These are phyloP conservation scores for Tichodroma muraria DNA, from an alignment of 2,113 vertebrate genomes.

Conservation along the genomic window DNA sequence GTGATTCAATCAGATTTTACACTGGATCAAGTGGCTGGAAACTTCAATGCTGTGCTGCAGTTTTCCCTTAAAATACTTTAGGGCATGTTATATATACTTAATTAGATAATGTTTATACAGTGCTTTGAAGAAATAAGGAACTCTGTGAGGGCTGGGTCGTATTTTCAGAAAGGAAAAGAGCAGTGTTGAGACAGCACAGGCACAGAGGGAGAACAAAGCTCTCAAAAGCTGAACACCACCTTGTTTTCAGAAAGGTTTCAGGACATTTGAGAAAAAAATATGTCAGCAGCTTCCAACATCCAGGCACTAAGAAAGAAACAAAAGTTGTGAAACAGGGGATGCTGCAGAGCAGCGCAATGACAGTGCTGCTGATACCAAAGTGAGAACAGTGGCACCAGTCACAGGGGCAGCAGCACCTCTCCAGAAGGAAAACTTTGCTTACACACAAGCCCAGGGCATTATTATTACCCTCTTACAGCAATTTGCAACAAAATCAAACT, in stretches of 20 bases:
- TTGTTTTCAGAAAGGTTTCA: background rate
- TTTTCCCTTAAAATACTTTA: background rate
- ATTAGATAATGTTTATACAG: conserved; percentile 61
- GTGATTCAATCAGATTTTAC: conserved; percentile 41
- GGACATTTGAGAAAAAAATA: background rate
- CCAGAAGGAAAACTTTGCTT: background rate
- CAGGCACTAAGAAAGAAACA: background rate
- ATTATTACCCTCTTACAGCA: background rate
- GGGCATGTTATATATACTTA: conserved; percentile 52
- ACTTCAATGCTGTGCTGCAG: conserved; percentile 1
- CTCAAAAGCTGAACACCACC: background rate
- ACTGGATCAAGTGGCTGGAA: conserved; percentile 34
- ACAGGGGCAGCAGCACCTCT: background rate
- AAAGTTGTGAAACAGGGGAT: background rate
- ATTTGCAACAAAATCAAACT: background rate
- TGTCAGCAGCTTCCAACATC: background rate
- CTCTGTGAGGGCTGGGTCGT: background rate
- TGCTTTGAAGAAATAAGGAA: conserved; percentile 32
- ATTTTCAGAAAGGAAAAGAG: background rate
- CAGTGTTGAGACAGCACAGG: background rate
- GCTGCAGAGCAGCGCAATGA: background rate
- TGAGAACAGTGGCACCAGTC: background rate
- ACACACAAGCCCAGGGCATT: background rate
- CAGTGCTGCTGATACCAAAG: background rate
- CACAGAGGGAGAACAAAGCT: background rate